Base-by-base conservation (phyloP, 2,797 vertebrate species). In the Cryptoblepharus egeriae region DNA sequence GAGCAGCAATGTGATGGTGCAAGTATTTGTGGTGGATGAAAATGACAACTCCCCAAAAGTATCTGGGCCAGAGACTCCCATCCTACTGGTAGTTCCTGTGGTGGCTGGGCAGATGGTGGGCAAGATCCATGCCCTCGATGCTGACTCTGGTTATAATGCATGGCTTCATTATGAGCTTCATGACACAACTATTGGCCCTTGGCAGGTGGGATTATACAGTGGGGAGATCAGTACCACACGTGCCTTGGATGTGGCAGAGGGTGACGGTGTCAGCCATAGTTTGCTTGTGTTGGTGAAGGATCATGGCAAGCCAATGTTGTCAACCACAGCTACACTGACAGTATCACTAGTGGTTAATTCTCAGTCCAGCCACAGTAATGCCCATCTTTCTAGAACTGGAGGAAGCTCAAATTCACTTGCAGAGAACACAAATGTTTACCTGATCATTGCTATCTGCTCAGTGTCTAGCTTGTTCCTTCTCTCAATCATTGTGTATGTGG, bases 61-160 rank as follows among this genome's bases (percentile, higher is more conserved):
- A 2, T 72, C 96, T 11, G 96, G 96, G 0, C 75, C 96, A 4
- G 10, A 49, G 2, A 15, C 12, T 86, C 96, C 5, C 96, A 42
- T 64, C 96, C 1, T 22, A 10, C 70, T 82, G 24, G 20, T 39
- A 5, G 16, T 13, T 5, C 81, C 84, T 9, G 35, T 84, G 0
- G 57, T 58, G 52, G 77, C 83, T 69, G 64, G 90, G 8, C 79
- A 84, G 18, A 83, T 87, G 65, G 82, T 22, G 95, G 95, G 91
- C 81, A 91, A 73, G 79, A 89, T 94, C 18, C 95, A 93, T 67
- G 96, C 96, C 28, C 94, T 96, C 32, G 96, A 97, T 91, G 88
- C 90, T 26, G 96, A 97, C 76, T 95, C 96, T 5, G 96, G 95
- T 18, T 87, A 92, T 74, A 97, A 97, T 75, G 96, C 96, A 3